A percentile compares a stretch with the other conserved stretches of the same genome.
phyloP scores from a whole-genome alignment of 2,888 invertebrate genomes.

The Octonoba sinensis region DNA sequence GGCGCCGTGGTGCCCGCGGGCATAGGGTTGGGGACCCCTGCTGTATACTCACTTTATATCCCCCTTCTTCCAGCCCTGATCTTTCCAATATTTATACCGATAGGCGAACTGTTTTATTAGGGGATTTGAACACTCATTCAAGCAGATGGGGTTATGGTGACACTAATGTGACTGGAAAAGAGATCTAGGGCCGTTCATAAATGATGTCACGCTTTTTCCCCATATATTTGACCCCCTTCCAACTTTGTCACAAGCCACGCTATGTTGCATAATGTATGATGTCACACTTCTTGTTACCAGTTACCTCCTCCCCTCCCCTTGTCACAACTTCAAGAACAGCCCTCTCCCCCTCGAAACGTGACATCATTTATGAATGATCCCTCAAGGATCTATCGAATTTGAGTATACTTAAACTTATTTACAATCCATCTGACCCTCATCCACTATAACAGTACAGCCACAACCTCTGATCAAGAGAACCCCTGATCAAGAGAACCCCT shows the following conservation, averaged over 20 bases:
- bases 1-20: no score
- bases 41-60: background rate
- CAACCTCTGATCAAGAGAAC: background rate
- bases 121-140: background rate
- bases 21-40: no score
- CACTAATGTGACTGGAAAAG: background rate
- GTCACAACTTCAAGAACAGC: no score
- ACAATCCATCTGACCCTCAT: background rate
- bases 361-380: no score
- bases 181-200: no score
- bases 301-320: no score
- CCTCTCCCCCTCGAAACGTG: no score
- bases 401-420: background rate
- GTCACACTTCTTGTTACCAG: no score
- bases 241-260: no score
- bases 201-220: no score
- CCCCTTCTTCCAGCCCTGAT: slow-evolving; percentile 1
- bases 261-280: no score
- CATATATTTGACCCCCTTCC: no score
- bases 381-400: background rate
- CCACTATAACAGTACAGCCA: background rate
- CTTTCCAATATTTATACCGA: background rate
- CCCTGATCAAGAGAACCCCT: background rate
- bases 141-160: slow-evolving; percentile 1
- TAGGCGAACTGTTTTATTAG: background rate